Evolutionary conservation across 2,113 vertebrate species (phyloP).

Genomic region (Zosterops pallidus): DNA sequence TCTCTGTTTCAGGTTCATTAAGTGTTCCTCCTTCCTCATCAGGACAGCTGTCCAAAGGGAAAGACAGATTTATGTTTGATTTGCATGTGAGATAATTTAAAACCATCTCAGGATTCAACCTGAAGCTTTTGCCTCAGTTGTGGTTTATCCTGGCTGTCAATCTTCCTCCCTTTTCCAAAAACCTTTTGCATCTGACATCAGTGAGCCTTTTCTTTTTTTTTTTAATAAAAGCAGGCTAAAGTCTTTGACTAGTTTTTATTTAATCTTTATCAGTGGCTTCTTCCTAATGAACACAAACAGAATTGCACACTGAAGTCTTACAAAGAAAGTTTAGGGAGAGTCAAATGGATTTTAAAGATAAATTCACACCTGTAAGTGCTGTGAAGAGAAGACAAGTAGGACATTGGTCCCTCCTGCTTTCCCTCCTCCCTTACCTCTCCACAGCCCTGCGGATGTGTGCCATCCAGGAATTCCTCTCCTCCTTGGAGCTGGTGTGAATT

Average conservation of each 20-base stretch:
- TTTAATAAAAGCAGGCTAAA: neutral
- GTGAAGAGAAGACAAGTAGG: neutral
- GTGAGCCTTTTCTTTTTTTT: neutral
- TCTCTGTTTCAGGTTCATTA: slow-evolving; percentile 84
- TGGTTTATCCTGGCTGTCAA: neutral
- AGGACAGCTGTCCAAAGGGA: slow-evolving; percentile 79
- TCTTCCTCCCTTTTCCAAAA: neutral
- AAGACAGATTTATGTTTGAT: neutral
- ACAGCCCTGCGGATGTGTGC: slow-evolving; percentile 87
- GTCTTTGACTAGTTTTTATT: neutral
- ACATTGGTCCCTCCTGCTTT: neutral
- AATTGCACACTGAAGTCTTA: neutral
- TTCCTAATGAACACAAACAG: neutral
- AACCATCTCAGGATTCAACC: neutral
- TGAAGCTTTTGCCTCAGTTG: neutral
- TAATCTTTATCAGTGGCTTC: neutral
- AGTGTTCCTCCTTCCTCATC: slow-evolving; percentile 82
- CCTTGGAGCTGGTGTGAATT: slow-evolving; percentile 90
- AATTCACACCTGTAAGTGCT: neutral
- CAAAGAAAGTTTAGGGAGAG: neutral
- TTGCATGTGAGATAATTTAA: neutral
- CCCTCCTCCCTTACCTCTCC: slow-evolving; percentile 79
- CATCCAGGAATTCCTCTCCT: slow-evolving; percentile 95
- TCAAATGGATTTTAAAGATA: neutral
- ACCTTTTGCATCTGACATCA: neutral